Evolutionary conservation across 2,888 invertebrate genomes (phyloP), one percentile per base, ranked within the genome.

Genomic region (Caenorhabditis wallacei): DNA sequence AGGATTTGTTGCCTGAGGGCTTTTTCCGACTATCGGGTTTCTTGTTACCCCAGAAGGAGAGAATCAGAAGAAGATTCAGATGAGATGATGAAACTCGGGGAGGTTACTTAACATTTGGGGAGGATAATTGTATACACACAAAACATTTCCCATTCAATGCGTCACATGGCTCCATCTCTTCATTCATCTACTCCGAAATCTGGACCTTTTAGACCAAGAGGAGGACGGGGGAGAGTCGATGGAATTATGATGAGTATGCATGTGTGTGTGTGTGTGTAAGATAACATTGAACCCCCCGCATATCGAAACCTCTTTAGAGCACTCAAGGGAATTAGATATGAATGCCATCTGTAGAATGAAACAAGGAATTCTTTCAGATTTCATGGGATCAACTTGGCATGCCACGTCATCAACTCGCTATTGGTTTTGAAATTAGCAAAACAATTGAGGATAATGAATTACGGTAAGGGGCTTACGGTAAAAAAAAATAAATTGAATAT

Each of bases 401-500:
- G 97, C 82, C 97, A 97, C 93, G 95, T 95, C 87, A 93, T 95
- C 78, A 96, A 96, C 84, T 96, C 96, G 0, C 95, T 94, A 1
- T 94, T 97, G 79, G 95, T 97, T 86, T 95, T 96, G 70, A 94
- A 94, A 84, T 94, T 96, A 59, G 95, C 96, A 1, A 94, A 95
- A 75, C 94, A 59, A 40, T 1, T 66, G 46, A 56, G 26, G 22
- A 46, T 75, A n/a, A 22, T 61, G 46, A 40, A 40, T 8, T 37
- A 81, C 3, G 75, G 74, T 69, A 18, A 61, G 68, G 3, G 4
- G 30, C n/a, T n/a, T n/a, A n/a, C n/a, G n/a, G n/a, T n/a, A n/a
- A n/a, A n/a, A n/a, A n/a, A 30, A 30, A 5, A 5, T 30, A 30
- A 30, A 30, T 30, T 30, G 3, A 5, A 30, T 3, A 30, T 30